phyloP scores from a whole-genome alignment of 2,797 vertebrate genomes.

The Xenentodon cancila region DNA sequence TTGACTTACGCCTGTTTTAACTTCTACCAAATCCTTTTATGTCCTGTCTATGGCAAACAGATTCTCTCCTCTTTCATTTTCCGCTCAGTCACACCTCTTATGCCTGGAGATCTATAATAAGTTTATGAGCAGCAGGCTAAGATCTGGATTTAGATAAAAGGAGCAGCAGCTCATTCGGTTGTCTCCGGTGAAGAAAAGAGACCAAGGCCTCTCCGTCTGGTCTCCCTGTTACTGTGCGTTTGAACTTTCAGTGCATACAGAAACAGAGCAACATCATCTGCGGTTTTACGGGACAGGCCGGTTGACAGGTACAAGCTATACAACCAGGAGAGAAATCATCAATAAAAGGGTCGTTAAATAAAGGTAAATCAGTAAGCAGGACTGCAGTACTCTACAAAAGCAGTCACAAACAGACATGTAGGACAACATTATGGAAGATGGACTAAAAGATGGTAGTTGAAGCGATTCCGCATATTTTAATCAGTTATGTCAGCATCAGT shows the following conservation, averaged over 20 bases:
- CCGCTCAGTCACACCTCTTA: conserved; percentile 1
- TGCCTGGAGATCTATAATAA: conserved; percentile 7
- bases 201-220: not conserved
- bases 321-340: no score
- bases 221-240: conserved; percentile 7
- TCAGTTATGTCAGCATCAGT: no score
- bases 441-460: no score
- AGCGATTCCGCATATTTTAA: no score
- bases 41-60: not conserved
- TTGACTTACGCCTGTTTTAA: not conserved
- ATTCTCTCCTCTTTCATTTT: not conserved
- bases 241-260: not conserved
- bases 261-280: no score
- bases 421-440: no score
- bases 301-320: no score
- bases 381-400: no score
- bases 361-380: no score
- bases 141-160: conserved; percentile 20
- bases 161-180: conserved; percentile 9
- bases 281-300: no score
- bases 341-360: no score
- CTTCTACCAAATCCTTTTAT: not conserved
- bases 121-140: not conserved
- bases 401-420: no score
- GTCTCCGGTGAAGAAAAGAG: not conserved